phyloP scores from a whole-genome alignment of 1,140 invertebrate genomes.

The Brachystomella parvula region DNA sequence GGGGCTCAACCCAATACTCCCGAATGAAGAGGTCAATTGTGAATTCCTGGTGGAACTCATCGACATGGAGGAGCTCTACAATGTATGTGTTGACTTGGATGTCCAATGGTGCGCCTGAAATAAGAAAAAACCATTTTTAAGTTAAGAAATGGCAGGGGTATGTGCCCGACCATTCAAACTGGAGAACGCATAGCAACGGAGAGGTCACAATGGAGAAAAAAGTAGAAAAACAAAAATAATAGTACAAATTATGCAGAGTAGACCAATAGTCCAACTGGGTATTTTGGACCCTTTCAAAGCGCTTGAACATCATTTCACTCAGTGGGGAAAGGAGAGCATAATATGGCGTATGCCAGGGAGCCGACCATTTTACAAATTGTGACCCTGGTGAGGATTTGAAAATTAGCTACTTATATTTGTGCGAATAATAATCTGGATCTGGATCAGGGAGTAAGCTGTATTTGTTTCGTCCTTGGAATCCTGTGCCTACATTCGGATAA shows the following conservation, averaged over 20 bases:
- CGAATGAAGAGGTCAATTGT: slow-evolving; percentile 19
- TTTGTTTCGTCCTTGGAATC: not conserved
- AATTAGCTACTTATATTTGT: not conserved
- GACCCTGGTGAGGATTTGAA: not conserved
- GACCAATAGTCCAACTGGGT: too few species aligned
- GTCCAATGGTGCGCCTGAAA: not conserved
- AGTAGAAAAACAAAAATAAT: too few species aligned
- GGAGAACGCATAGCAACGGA: too few species aligned
- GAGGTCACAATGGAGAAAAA: too few species aligned
- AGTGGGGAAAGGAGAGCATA: too few species aligned
- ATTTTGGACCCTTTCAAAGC: too few species aligned
- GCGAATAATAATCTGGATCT: not conserved
- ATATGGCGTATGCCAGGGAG: not conserved
- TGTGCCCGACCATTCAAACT: too few species aligned
- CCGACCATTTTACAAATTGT: not conserved
- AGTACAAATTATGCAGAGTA: too few species aligned
- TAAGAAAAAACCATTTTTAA: not conserved
- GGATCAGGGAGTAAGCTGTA: not conserved
- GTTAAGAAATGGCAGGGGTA: too few species aligned
- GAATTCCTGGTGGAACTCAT: slow-evolving; percentile 20
- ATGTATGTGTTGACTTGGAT: slow-evolving; percentile 13
- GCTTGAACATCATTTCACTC: too few species aligned
- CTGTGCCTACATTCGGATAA: not conserved
- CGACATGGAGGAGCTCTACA: slow-evolving; percentile 13
- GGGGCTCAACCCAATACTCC: slow-evolving; percentile 19